Conservation (phyloP, 2,113 vertebrate genomes). For the Pionites leucogaster region DNA sequence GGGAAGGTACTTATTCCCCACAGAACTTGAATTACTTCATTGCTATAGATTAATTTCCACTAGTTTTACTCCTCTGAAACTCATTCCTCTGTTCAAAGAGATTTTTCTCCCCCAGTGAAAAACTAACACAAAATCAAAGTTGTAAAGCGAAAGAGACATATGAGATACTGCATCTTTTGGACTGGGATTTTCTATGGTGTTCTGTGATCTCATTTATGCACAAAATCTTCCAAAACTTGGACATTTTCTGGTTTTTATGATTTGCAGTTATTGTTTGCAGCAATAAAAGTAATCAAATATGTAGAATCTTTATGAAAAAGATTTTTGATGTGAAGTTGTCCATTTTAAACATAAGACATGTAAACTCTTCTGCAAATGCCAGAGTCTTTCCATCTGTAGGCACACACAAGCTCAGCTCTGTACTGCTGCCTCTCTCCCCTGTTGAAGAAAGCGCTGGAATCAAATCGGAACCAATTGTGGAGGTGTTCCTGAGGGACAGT, state of each 20-base stretch:
- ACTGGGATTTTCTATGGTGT: background rate
- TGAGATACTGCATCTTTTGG: background rate
- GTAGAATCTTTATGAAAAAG: background rate
- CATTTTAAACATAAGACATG: background rate
- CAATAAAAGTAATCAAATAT: background rate
- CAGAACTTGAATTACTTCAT: background rate
- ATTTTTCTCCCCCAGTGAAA: background rate
- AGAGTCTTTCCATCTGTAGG: background rate
- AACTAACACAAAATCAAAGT: background rate
- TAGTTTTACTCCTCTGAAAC: background rate
- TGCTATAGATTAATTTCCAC: background rate
- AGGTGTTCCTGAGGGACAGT: background rate
- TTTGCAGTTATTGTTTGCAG: background rate
- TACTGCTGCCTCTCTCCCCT: background rate
- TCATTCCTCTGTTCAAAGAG: background rate
- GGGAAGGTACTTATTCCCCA: background rate
- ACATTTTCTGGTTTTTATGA: background rate
- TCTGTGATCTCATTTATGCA: background rate
- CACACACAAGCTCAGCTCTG: background rate
- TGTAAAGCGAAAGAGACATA: background rate
- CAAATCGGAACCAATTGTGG: background rate
- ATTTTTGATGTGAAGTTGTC: accelerated
- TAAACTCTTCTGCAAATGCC: background rate
- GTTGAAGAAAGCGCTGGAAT: background rate
- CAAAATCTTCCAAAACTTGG: background rate